Evolutionary conservation across 2,113 vertebrate genomes (phyloP).

Genomic region (Rhinolophus ferrumequinum): DNA sequence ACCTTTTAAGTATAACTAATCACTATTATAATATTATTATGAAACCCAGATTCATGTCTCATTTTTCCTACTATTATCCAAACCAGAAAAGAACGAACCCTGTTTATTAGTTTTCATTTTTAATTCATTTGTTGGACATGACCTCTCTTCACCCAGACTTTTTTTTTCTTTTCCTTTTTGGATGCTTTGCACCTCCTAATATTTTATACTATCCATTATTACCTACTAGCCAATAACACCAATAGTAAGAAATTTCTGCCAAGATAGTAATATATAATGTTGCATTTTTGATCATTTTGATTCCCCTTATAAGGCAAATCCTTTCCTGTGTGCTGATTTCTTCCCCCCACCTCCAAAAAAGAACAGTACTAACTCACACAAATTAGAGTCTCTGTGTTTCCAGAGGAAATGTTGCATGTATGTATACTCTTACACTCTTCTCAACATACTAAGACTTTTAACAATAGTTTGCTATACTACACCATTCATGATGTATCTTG

Average conservation of each 20-base stretch:
- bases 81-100: neutral
- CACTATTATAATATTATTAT: neutral
- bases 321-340: neutral
- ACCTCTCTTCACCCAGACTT: neutral
- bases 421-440: neutral
- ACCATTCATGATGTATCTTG: neutral
- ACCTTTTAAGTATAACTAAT: neutral
- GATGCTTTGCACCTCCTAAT: neutral
- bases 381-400: constrained; percentile 22
- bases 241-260: neutral
- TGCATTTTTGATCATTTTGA: neutral
- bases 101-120: neutral
- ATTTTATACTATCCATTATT: neutral
- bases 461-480: neutral
- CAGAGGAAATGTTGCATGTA: neutral
- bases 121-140: neutral
- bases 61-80: constrained; percentile 27
- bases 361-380: neutral
- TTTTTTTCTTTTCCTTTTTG: neutral
- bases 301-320: neutral
- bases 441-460: neutral
- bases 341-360: neutral
- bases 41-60: neutral
- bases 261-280: neutral
- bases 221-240: neutral